phyloP scores from a whole-genome alignment of 2,888 invertebrate genomes.

The Halocaridina rubra region DNA sequence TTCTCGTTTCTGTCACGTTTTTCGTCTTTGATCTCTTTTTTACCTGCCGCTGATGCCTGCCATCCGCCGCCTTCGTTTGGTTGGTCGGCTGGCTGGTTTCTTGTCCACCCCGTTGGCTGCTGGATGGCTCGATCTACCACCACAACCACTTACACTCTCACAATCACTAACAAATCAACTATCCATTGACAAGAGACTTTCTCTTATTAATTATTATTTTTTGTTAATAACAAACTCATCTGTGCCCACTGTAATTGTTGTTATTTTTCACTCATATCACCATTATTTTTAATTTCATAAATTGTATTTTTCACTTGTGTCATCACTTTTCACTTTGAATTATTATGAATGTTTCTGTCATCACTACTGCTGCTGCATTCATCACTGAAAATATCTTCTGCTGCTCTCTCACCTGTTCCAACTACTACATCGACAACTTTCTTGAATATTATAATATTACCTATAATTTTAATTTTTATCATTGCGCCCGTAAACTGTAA shows the following conservation, averaged over 20 bases:
- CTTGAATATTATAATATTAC: too few relatives aligned
- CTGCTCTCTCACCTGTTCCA: background rate
- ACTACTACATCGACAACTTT: too few relatives aligned
- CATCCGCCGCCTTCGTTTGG: slow-evolving; percentile 46
- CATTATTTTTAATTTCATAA: background rate
- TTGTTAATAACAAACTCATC: too few relatives aligned
- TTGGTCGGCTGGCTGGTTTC: slow-evolving; percentile 56
- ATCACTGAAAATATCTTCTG: too few relatives aligned
- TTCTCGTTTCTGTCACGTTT: slow-evolving; percentile 60
- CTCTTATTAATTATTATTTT: too few relatives aligned
- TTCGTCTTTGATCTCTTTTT: slow-evolving; percentile 60
- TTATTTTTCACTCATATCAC: background rate
- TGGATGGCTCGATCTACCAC: slow-evolving; percentile 61
- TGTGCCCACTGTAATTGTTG: too few relatives aligned
- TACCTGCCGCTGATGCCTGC: slow-evolving; percentile 58
- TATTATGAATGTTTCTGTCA: background rate
- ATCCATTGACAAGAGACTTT: slow-evolving; percentile 27
- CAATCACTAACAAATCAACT: slow-evolving; percentile 28
- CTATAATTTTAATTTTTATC: too few relatives aligned
- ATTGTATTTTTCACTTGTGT: background rate
- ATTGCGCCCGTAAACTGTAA: too few relatives aligned
- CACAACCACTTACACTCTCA: slow-evolving; percentile 45
- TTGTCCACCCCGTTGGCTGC: slow-evolving; percentile 60
- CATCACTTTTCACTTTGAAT: background rate
- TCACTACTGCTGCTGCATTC: background rate